Percentiles rank a stretch among this genome's conserved stretches.
Conservation (phyloP, 2,797 vertebrate genomes). For the Botia almorhae region DNA sequence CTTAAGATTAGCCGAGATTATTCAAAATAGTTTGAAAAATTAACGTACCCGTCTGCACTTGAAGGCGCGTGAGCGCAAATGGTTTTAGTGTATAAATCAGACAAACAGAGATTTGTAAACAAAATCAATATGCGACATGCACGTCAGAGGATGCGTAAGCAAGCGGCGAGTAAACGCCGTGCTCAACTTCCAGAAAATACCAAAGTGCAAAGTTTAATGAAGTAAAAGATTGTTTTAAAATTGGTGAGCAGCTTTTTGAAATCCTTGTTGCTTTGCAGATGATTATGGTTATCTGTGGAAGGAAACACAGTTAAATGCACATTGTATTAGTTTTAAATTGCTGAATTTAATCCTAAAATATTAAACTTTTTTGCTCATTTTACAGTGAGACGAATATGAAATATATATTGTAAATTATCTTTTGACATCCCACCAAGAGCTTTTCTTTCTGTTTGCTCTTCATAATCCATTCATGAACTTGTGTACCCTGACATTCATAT, state of each 20-base stretch:
- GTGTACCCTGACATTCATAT: conserved; percentile 24
- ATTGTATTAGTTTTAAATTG: background rate
- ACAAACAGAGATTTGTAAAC: conserved; percentile 45
- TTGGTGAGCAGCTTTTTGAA: conserved; percentile 1
- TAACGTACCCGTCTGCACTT: conserved; percentile 4
- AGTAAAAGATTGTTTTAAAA: conserved; percentile 34
- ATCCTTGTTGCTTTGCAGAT: conserved; percentile 16
- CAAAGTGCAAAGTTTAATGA: conserved; percentile 43
- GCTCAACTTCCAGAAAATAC: conserved; percentile 34
- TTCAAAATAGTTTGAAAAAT: conserved; percentile 11
- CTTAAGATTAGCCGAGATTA: conserved; percentile 29
- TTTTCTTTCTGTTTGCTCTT: conserved; percentile 30
- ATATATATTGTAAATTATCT: background rate
- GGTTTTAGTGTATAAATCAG: conserved; percentile 55
- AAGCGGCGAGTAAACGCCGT: conserved; percentile 32
- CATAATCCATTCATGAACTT: conserved; percentile 25
- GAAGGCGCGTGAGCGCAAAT: conserved; percentile 47
- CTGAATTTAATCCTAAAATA: background rate
- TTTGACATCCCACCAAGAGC: background rate
- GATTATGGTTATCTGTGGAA: conserved; percentile 2
- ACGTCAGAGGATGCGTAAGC: conserved; percentile 23
- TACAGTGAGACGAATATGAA: conserved; percentile 4
- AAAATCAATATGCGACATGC: conserved; percentile 44
- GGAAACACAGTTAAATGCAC: background rate
- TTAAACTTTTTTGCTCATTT: background rate